phyloP scores from a whole-genome alignment of 2,888 invertebrate species.

The Agrilus mali region DNA sequence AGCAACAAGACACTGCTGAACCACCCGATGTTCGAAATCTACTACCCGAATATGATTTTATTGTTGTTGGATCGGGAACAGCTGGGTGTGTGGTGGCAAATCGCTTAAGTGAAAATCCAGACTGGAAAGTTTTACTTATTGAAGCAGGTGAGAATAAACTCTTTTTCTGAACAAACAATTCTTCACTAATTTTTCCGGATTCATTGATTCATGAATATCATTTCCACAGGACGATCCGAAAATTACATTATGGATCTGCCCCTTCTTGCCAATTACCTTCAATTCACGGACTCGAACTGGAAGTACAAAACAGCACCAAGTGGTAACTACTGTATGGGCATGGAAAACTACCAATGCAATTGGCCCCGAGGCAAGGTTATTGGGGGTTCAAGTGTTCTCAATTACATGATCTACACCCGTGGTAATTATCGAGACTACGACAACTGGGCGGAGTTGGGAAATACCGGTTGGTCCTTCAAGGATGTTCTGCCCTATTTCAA shows the following conservation, averaged over 20 bases:
- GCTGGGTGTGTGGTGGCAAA: constrained; percentile 34
- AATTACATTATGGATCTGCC: constrained; percentile 64
- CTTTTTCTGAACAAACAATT: not conserved
- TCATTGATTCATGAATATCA: too few species aligned
- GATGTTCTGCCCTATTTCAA: constrained; percentile 41
- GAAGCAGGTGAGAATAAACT: constrained; percentile 58
- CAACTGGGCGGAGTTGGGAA: constrained; percentile 31
- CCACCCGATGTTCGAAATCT: constrained; percentile 39
- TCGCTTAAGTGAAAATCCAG: constrained; percentile 29
- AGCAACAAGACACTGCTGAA: constrained; percentile 38
- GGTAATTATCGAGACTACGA: constrained; percentile 36
- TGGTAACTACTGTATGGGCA: constrained; percentile 29
- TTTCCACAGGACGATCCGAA: constrained; percentile 41
- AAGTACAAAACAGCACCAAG: constrained; percentile 38
- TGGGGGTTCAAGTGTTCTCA: constrained; percentile 37
- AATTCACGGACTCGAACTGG: constrained; percentile 49
- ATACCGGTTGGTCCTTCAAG: constrained; percentile 39
- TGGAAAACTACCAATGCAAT: constrained; percentile 18
- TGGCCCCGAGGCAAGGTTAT: constrained; percentile 37
- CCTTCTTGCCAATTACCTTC: constrained; percentile 49
- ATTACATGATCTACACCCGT: constrained; percentile 37
- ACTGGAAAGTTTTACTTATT: constrained; percentile 43
- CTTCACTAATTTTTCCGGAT: not conserved
- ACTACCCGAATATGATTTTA: constrained; percentile 23
- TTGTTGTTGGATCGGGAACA: constrained; percentile 32